Percentiles rank a stretch among this genome's conserved stretches.
phyloP scores from a whole-genome alignment of 1,140 invertebrate genomes.

The Temnothorax nylanderi region DNA sequence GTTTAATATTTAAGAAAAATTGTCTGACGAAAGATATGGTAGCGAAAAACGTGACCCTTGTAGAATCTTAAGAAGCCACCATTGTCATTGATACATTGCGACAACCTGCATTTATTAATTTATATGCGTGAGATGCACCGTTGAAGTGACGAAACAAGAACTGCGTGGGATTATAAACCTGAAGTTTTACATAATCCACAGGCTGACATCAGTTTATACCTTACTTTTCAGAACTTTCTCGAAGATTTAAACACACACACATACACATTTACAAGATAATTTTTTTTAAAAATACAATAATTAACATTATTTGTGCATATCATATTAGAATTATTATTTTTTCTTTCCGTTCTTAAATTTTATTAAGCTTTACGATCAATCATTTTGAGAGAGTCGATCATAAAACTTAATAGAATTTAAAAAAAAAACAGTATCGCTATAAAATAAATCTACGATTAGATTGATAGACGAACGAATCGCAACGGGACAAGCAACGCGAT shows the following conservation, averaged over 20 bases:
- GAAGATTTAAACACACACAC: neutral
- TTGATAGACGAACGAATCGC: neutral
- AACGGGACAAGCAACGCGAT: slow-evolving; percentile 35
- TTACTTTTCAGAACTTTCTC: neutral
- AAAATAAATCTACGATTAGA: neutral
- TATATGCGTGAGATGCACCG: slow-evolving; percentile 36
- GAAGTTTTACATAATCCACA: slow-evolving; percentile 12
- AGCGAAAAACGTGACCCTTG: neutral
- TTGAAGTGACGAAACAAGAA: slow-evolving; percentile 46
- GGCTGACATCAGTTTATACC: neutral
- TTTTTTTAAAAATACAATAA: neutral
- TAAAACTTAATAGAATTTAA: neutral
- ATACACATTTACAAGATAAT: no score
- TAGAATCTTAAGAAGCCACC: slow-evolving; percentile 17
- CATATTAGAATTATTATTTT: slow-evolving; percentile 1
- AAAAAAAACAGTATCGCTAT: neutral
- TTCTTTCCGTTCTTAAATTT: neutral
- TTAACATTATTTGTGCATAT: neutral
- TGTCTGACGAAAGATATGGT: neutral
- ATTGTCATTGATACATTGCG: slow-evolving; percentile 17
- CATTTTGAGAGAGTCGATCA: neutral
- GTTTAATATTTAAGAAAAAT: slow-evolving; percentile 6
- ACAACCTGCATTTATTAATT: slow-evolving; percentile 50
- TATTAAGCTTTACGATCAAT: neutral
- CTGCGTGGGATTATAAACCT: slow-evolving; percentile 30